A percentile compares a stretch with the other conserved stretches of the same genome.
Evolutionary conservation across 1,140 invertebrate genomes (phyloP).

Genomic region (Holcopasites calliopsidis): DNA sequence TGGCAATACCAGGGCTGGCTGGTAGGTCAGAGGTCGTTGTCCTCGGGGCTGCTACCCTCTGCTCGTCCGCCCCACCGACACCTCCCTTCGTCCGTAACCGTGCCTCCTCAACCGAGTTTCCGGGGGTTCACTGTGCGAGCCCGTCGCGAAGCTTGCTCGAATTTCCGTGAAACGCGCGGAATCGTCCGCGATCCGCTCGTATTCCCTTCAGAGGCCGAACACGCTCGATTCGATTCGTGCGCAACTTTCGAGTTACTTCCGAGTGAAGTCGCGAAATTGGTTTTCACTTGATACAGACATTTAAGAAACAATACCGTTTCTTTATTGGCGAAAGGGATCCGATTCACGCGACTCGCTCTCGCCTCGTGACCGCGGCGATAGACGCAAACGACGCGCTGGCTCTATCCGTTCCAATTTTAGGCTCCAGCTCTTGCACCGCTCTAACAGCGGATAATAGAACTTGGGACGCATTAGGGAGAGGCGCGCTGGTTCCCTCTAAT

Average conservation of each 20-base stretch:
- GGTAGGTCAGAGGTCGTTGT: conserved; percentile 77
- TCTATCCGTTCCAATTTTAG: conserved; percentile 25
- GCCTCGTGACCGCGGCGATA: not conserved
- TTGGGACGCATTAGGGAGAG: not conserved
- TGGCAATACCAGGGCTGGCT: conserved; percentile 59
- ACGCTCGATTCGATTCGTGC: conserved; percentile 2
- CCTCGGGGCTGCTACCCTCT: conserved; percentile 53
- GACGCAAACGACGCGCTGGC: not conserved
- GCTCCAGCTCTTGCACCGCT: conserved; percentile 10
- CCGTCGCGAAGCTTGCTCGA: conserved; percentile 58
- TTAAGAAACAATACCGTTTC: no score
- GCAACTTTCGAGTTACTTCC: not conserved
- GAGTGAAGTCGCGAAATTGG: no score
- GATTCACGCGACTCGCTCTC: no score
- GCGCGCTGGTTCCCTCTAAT: not conserved
- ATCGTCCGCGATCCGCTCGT: conserved; percentile 20
- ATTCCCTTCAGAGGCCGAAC: not conserved
- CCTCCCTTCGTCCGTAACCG: conserved; percentile 38
- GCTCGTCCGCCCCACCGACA: not conserved
- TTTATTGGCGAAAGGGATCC: no score
- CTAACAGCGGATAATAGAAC: conserved; percentile 10
- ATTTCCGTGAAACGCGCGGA: conserved; percentile 53
- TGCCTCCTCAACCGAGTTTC: conserved; percentile 44
- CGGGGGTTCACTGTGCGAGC: conserved; percentile 56
- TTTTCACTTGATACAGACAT: no score